A percentile compares a stretch with the other conserved stretches of the same genome.
These are phyloP conservation scores for Pterocles burchelli DNA, from an alignment of 2,113 vertebrate genomes.

Conservation along the genomic window DNA sequence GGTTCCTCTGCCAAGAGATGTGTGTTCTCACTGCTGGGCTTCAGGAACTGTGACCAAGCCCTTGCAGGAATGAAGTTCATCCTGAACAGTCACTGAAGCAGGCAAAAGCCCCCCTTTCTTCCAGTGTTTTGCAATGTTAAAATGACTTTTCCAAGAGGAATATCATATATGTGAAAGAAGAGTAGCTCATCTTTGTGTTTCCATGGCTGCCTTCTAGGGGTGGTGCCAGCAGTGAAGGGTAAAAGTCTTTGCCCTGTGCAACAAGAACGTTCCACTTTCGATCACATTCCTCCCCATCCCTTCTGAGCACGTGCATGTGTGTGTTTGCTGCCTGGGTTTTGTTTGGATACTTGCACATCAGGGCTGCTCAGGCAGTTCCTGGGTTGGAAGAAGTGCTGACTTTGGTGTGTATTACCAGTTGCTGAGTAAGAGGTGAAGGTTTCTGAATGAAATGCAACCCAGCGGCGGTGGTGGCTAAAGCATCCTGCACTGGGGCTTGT, in stretches of 20 bases:
- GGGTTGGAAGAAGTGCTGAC: not conserved
- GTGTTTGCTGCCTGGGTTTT: not conserved
- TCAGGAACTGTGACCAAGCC: not conserved
- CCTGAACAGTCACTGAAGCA: not conserved
- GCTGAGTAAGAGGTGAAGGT: not conserved
- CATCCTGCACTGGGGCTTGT: not conserved
- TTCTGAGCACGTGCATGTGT: rapidly evolving
- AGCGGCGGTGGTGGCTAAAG: not conserved
- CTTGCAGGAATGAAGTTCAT: not conserved
- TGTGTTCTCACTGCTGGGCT: not conserved
- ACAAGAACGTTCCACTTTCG: not conserved
- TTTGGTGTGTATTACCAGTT: rapidly evolving
- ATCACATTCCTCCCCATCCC: not conserved
- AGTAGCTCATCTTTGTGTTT: not conserved
- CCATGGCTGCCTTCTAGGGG: not conserved
- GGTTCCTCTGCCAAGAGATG: not conserved
- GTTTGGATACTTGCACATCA: too few species aligned
- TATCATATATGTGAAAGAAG: not conserved
- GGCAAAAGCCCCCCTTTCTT: not conserved
- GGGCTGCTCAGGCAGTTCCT: not conserved
- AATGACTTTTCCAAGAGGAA: not conserved
- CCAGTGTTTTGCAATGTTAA: not conserved
- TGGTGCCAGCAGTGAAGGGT: rapidly evolving
- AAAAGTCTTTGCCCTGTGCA: not conserved
- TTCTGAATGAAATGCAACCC: not conserved